Evolutionary conservation across 2,113 vertebrate species (phyloP), one percentile per base, ranked within the genome.

Genomic region (Poecile atricapillus): DNA sequence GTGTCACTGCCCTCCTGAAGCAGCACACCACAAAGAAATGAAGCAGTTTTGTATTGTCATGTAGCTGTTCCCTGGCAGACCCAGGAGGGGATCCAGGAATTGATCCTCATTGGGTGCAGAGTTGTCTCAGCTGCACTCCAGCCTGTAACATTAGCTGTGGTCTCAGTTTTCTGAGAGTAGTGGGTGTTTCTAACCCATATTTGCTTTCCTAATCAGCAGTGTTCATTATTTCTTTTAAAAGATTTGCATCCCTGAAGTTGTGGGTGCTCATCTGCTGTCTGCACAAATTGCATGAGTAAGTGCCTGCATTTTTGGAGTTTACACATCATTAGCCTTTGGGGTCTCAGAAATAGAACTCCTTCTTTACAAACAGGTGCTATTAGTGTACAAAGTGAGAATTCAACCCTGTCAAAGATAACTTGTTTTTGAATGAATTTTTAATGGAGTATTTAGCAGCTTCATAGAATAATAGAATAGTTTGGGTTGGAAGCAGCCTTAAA

Each of bases 361-460:
- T 95, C 60, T 49, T 87, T 88, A 88, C 81, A 62, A 93, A 30
- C 63, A 53, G 46, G 27, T 88, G 64, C 39, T 82, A 39, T 82
- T 90, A 86, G 67, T 78, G 50, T 79, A 21, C 43, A 64, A 56
- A 73, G 44, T 75, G 65, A 88, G 31, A 52, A 43, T 91, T 79
- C 7, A 7, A n/a, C 58, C 13, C 16, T 92, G 78, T 65, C 80
- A 87, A 76, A 76, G 39, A 20, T 50, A 58, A 49, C 68, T 82
- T 93, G 44, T 2, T 83, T 87, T 88, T 76, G 89, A 59, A n/a
- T 91, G 27, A 67, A 13, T 79, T 91, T 62, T 84, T 58, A 56
- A 35, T 82, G 50, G 47, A n/a, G 67, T 65, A 76, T 73, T 84
- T 64, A 82, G 82, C 12, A 79, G 15, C 28, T 82, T 93, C 27